Conservation (phyloP, 2,888 invertebrate genomes). For the Drosophila mimica region DNA sequence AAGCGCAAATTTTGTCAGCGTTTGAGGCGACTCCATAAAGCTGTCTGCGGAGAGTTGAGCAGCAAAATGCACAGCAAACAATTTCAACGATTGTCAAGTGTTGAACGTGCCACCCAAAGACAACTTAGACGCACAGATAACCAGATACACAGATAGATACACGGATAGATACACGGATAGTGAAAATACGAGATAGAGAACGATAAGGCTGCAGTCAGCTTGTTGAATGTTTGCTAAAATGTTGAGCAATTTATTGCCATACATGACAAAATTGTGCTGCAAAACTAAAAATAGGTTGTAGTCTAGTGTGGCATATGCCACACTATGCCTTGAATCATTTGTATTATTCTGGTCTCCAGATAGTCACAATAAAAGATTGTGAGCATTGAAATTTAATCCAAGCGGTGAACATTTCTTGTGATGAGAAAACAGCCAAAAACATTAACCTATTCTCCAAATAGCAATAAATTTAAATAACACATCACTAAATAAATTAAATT, state of each 20-base stretch:
- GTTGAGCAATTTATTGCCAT: constrained; percentile 37
- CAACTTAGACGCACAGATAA: constrained; percentile 21
- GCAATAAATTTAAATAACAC: not conserved
- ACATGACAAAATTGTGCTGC: constrained; percentile 15
- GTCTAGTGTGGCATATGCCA: not conserved
- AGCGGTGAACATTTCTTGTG: not conserved
- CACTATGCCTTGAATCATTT: not conserved
- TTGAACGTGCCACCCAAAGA: constrained; percentile 42
- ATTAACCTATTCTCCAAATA: not conserved
- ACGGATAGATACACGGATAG: not conserved
- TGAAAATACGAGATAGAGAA: constrained; percentile 20
- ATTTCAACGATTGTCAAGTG: constrained; percentile 61
- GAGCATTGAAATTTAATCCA: not conserved
- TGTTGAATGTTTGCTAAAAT: constrained; percentile 27
- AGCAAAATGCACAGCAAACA: constrained; percentile 65
- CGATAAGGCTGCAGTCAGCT: constrained; percentile 43
- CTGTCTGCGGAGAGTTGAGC: constrained; percentile 40
- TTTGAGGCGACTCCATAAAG: constrained; percentile 31
- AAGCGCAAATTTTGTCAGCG: constrained; percentile 67
- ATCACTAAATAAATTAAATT: constrained; percentile 6
- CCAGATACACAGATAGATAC: constrained; percentile 1
- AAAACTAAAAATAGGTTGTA: not conserved
- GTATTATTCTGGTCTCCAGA: not conserved
- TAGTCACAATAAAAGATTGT: not conserved
- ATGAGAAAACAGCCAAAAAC: not conserved